A percentile compares a stretch with the other conserved stretches of the same genome.
Evolutionary conservation across 2,113 vertebrate species (phyloP).

Genomic region (Morone chrysops): DNA sequence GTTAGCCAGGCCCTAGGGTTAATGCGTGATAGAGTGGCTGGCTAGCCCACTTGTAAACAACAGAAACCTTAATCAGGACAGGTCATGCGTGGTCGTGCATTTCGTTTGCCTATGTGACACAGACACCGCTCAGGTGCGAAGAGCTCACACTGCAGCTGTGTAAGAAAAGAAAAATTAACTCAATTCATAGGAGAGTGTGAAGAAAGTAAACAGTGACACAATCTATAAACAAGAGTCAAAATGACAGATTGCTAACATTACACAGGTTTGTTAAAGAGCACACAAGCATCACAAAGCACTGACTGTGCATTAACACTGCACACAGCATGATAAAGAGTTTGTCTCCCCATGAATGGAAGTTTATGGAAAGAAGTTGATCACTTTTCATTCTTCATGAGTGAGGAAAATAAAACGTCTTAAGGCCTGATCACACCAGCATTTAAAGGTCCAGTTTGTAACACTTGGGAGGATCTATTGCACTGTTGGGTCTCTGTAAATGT

Average conservation of each 20-base stretch:
- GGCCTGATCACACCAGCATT: neutral
- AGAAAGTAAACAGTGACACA: neutral
- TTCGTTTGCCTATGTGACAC: constrained; percentile 25
- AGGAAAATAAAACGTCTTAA: no score
- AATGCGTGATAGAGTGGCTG: constrained; percentile 72
- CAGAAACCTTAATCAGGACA: constrained; percentile 26
- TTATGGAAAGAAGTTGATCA: no score
- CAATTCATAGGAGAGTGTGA: neutral
- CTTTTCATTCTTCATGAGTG: no score
- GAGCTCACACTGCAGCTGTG: neutral
- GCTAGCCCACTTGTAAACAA: constrained; percentile 66
- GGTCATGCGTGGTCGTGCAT: constrained; percentile 3
- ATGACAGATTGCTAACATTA: constrained; percentile 4
- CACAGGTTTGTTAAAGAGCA: neutral
- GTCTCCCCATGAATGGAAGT: neutral
- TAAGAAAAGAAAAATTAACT: neutral
- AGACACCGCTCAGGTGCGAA: constrained; percentile 13
- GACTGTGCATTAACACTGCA: neutral
- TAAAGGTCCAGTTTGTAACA: no score
- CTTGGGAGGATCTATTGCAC: no score
- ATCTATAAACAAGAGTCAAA: constrained; percentile 1
- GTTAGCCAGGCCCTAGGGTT: constrained; percentile 71
- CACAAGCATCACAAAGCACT: neutral
- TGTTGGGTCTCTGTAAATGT: no score
- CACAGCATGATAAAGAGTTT: neutral